phyloP scores from a whole-genome alignment of 2,888 invertebrate genomes.

The Cetonia aurata region DNA sequence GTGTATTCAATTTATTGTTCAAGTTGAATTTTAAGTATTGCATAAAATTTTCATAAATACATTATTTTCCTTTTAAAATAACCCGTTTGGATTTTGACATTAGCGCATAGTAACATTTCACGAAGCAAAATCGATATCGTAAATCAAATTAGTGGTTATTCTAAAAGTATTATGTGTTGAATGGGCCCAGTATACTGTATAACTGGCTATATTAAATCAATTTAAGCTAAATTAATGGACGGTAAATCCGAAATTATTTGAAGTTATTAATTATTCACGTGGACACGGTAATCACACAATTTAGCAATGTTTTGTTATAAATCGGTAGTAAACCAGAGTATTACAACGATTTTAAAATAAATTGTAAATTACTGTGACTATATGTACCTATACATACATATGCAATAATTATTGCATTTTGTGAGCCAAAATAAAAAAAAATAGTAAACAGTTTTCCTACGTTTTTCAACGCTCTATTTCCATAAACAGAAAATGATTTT shows the following conservation, averaged over 20 bases:
- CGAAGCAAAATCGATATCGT: conserved; percentile 14
- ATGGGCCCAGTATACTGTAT: conserved; percentile 9
- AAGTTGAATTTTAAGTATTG: conserved; percentile 13
- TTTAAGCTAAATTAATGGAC: conserved; percentile 41
- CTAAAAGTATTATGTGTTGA: conserved; percentile 26
- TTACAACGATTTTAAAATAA: conserved; percentile 11
- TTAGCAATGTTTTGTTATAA: conserved; percentile 25
- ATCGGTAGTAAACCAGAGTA: background rate
- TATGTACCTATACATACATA: too few relatives aligned
- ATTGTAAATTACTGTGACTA: background rate
- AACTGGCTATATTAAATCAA: conserved; percentile 38
- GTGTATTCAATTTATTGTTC: conserved; percentile 2
- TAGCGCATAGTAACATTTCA: conserved; percentile 9
- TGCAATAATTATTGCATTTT: too few relatives aligned
- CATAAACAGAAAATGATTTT: too few relatives aligned
- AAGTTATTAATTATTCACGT: conserved; percentile 39
- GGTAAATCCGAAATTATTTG: conserved; percentile 37
- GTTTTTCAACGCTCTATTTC: too few relatives aligned
- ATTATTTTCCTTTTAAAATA: conserved; percentile 14
- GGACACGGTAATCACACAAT: conserved; percentile 19
- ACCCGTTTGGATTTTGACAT: background rate
- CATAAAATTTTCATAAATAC: conserved; percentile 21
- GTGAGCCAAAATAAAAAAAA: too few relatives aligned
- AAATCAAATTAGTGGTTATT: conserved; percentile 29
- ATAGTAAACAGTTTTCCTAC: too few relatives aligned